Conservation (phyloP, 2,797 vertebrate genomes). For the Hemibagrus guttatus region DNA sequence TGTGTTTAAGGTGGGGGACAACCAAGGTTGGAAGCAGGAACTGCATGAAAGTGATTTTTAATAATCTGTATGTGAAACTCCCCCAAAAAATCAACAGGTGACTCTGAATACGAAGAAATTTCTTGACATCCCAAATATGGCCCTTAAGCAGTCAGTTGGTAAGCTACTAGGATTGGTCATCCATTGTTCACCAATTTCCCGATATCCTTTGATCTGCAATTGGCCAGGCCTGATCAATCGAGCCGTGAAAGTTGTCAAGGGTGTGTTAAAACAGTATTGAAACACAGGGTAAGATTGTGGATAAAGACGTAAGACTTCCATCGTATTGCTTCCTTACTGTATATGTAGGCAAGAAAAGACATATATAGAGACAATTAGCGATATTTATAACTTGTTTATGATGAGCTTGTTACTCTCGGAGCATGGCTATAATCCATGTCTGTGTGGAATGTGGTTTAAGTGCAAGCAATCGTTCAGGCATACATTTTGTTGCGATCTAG, state of each 20-base stretch:
- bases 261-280: not conserved
- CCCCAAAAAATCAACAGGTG: not conserved
- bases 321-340: constrained; percentile 17
- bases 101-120: not conserved
- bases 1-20: not conserved
- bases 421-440: constrained; percentile 32
- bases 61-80: not conserved
- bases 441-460: constrained; percentile 18
- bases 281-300: not conserved
- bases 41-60: not conserved
- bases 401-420: not conserved
- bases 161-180: not conserved
- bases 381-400: not conserved
- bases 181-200: not conserved
- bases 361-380: not conserved
- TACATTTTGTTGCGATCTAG: not conserved
- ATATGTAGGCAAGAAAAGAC: constrained; percentile 2
- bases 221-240: not conserved
- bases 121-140: not conserved
- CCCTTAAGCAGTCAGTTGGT: too few relatives aligned
- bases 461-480: not conserved
- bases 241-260: not conserved
- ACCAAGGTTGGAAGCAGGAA: too few relatives aligned
- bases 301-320: not conserved
- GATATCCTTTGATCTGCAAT: not conserved